Conservation (phyloP, 2,797 vertebrate species). For the Sebastes minor region DNA sequence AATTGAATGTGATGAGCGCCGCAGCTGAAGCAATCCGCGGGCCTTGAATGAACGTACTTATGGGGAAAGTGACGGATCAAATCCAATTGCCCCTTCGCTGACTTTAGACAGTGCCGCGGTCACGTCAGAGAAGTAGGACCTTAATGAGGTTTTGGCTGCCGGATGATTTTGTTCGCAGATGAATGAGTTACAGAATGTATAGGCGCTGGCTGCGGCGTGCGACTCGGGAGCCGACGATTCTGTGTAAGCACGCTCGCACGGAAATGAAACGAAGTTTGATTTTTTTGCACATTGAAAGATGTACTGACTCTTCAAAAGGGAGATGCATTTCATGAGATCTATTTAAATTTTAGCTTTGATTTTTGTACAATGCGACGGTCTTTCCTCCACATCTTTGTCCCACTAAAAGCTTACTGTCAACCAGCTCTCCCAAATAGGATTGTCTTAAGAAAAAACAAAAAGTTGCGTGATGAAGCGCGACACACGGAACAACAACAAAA, state of each 20-base stretch:
- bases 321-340: background rate
- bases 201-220: constrained; percentile 10
- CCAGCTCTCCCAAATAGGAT: constrained; percentile 20
- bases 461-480: constrained; percentile 17
- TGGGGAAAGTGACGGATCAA: constrained; percentile 68
- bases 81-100: constrained; percentile 67
- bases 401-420: constrained; percentile 24
- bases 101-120: constrained; percentile 60
- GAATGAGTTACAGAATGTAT: constrained; percentile 48
- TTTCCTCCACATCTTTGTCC: constrained; percentile 11
- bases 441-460: constrained; percentile 6
- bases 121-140: constrained; percentile 58
- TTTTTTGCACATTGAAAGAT: background rate
- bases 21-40: constrained; percentile 63
- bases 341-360: constrained; percentile 17
- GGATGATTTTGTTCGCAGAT: constrained; percentile 41
- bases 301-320: background rate
- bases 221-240: constrained; percentile 2
- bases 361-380: constrained; percentile 21
- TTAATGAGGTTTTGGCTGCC: constrained; percentile 71
- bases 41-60: constrained; percentile 62
- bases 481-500: constrained; percentile 26
- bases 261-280: constrained; percentile 5
- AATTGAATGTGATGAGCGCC: constrained; percentile 66
- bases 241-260: constrained; percentile 2